These are phyloP conservation scores for Cosmorhoe ocellata DNA, from an alignment of 2,888 invertebrate genomes.

Conservation along the genomic window DNA sequence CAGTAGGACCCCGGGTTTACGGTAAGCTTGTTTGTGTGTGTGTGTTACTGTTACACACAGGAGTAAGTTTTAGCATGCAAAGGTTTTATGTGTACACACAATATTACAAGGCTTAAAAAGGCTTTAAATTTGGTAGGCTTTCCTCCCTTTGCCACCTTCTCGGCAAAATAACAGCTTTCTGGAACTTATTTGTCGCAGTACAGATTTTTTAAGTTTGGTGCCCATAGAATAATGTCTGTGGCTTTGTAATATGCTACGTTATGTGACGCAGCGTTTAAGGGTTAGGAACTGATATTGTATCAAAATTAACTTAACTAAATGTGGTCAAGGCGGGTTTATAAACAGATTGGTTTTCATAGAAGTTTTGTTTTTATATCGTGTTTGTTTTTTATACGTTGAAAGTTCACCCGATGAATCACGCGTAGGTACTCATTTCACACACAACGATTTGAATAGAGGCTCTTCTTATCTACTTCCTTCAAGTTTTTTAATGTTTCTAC, in stretches of 20 bases:
- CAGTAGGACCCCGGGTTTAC: no score
- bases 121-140: not conserved
- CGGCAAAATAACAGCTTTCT: not conserved
- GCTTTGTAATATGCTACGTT: no score
- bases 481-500: not conserved
- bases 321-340: conserved; percentile 9
- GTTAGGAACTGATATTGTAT: conserved; percentile 5
- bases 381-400: not conserved
- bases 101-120: no score
- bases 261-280: no score
- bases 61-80: no score
- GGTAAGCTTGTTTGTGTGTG: no score
- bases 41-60: no score
- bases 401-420: not conserved
- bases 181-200: no score
- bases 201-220: no score
- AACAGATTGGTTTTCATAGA: conserved; percentile 4
- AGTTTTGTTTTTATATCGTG: not conserved
- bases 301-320: conserved; percentile 5
- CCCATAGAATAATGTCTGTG: not conserved
- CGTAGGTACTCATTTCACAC: not conserved
- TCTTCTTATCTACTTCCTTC: not conserved
- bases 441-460: not conserved
- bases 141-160: not conserved
- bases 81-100: not conserved